Percentiles rank a stretch among this genome's conserved stretches.
Evolutionary conservation across 1,140 invertebrate species (phyloP).

Genomic region (Chelonus insularis): DNA sequence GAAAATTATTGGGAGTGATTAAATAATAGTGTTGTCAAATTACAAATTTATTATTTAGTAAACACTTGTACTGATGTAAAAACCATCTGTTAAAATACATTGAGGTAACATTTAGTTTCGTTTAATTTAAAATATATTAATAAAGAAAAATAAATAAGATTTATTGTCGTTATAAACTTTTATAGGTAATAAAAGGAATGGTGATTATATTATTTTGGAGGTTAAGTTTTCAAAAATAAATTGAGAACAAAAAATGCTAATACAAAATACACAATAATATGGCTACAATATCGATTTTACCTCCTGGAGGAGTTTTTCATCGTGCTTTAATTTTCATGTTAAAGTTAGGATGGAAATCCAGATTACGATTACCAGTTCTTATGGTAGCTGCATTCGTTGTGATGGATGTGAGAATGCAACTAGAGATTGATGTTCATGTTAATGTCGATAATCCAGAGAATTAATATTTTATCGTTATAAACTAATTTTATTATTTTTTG

Average conservation of each 20-base stretch:
- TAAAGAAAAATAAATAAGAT: no score
- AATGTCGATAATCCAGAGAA: constrained; percentile 27
- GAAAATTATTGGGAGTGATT: no score
- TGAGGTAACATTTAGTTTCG: no score
- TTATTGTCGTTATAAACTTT: no score
- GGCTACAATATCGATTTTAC: constrained; percentile 42
- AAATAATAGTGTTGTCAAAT: no score
- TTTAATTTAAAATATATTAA: no score
- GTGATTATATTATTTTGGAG: not conserved
- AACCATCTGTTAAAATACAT: no score
- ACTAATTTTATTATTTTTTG: not conserved
- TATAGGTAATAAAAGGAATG: no score
- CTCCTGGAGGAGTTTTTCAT: constrained; percentile 47
- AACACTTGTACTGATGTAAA: no score
- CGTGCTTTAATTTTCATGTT: constrained; percentile 60
- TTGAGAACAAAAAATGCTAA: no score
- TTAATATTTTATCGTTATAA: not conserved
- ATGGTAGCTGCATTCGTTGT: constrained; percentile 62
- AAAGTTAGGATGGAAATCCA: constrained; percentile 64
- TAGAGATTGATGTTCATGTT: constrained; percentile 60
- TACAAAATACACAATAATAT: constrained; percentile 22
- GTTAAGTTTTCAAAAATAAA: not conserved
- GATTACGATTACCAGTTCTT: constrained; percentile 63
- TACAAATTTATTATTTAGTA: no score
- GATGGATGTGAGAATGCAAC: constrained; percentile 62